Evolutionary conservation across 2,113 vertebrate genomes (phyloP).

Genomic region (Thinocorus orbignyianus): DNA sequence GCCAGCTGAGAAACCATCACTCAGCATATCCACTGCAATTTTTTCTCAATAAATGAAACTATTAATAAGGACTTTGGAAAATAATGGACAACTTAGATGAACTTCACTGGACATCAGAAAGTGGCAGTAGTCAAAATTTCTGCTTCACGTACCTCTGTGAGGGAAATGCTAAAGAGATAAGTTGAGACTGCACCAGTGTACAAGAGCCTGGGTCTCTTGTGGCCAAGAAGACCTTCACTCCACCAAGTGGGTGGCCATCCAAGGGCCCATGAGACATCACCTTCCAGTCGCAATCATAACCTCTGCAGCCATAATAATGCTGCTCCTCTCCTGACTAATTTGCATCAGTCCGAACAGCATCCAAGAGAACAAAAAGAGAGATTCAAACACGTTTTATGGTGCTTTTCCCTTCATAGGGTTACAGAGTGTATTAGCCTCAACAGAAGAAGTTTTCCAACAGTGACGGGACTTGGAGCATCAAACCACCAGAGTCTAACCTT

Average conservation of each 20-base stretch:
- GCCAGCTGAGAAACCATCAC: not conserved
- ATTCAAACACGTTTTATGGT: not conserved
- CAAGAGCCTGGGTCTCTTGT: not conserved
- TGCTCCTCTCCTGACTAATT: not conserved
- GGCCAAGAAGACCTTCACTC: not conserved
- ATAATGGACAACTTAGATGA: not conserved
- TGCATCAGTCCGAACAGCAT: not conserved
- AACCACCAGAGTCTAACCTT: not conserved
- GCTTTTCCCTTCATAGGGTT: not conserved
- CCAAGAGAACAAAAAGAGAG: not conserved
- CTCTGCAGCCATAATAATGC: not conserved
- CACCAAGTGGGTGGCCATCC: fast-evolving
- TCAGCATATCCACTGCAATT: not conserved
- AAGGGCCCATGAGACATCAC: not conserved
- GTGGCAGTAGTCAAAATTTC: not conserved
- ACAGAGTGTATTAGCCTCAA: not conserved
- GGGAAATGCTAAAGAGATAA: not conserved
- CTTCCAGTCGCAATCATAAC: not conserved
- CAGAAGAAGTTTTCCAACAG: not conserved
- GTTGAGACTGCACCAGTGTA: fast-evolving
- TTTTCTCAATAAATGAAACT: not conserved
- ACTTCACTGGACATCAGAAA: not conserved
- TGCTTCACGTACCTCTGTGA: not conserved
- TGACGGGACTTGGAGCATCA: not conserved
- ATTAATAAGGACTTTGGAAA: not conserved